These are phyloP conservation scores for Chromobotia macracanthus DNA, from an alignment of 2,797 vertebrate genomes.

Conservation along the genomic window DNA sequence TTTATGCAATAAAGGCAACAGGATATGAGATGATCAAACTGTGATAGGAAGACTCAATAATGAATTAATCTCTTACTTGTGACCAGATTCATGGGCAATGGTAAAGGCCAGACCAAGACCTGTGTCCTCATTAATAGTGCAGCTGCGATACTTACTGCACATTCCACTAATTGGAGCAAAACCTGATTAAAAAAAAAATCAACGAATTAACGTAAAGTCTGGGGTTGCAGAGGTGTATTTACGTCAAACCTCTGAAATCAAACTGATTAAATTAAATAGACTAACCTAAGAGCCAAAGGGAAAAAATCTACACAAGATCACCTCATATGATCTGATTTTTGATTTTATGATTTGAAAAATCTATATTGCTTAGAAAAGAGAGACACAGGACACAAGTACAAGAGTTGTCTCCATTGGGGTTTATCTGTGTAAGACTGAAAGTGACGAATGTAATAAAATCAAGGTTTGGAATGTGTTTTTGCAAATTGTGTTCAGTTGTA, in stretches of 20 bases:
- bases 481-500: neutral
- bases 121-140: constrained; percentile 89
- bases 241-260: too few species aligned
- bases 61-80: constrained; percentile 80
- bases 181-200: constrained; percentile 66
- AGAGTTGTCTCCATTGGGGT: neutral
- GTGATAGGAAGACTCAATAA: neutral
- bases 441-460: neutral
- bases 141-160: constrained; percentile 92
- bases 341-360: neutral
- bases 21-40: neutral
- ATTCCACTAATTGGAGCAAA: constrained; percentile 92
- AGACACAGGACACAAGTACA: neutral
- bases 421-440: neutral
- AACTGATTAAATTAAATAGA: too few species aligned
- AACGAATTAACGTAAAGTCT: neutral
- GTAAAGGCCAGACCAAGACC: constrained; percentile 90
- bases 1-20: constrained; percentile 1
- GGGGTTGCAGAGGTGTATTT: neutral
- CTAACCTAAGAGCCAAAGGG: neutral
- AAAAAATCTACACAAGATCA: neutral
- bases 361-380: neutral
- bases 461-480: neutral
- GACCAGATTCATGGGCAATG: constrained; percentile 91
- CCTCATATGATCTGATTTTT: neutral